phyloP scores from a whole-genome alignment of 1,140 invertebrate species.

The Macrobrachium rosenbergii region DNA sequence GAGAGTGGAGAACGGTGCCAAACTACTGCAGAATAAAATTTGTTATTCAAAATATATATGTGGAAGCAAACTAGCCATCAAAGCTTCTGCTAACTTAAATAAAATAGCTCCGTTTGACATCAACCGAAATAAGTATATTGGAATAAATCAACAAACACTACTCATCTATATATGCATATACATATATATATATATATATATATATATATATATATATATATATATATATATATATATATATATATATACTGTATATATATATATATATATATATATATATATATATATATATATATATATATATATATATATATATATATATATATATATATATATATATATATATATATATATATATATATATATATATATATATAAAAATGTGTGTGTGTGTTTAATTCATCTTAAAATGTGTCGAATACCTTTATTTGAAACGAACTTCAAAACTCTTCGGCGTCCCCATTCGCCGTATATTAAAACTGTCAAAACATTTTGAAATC shows the following conservation, averaged over 20 bases:
- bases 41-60: neutral
- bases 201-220: conserved; percentile 2
- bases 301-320: neutral
- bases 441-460: too few relatives aligned
- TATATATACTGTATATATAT: neutral
- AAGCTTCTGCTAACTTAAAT: too few relatives aligned
- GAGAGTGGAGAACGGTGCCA: neutral
- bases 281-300: conserved; percentile 9
- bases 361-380: conserved; percentile 16
- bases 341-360: conserved; percentile 7
- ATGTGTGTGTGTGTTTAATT: too few relatives aligned
- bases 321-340: conserved; percentile 7
- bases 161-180: neutral
- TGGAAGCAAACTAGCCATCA: too few relatives aligned
- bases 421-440: too few relatives aligned
- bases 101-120: too few relatives aligned
- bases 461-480: too few relatives aligned
- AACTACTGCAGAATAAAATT: too few relatives aligned
- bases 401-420: neutral
- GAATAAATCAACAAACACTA: too few relatives aligned
- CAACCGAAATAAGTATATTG: too few relatives aligned
- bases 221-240: neutral
- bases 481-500: too few relatives aligned
- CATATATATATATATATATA: conserved; percentile 11
- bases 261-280: neutral